phyloP scores from a whole-genome alignment of 2,888 invertebrate species.

The Acleris emargana region DNA sequence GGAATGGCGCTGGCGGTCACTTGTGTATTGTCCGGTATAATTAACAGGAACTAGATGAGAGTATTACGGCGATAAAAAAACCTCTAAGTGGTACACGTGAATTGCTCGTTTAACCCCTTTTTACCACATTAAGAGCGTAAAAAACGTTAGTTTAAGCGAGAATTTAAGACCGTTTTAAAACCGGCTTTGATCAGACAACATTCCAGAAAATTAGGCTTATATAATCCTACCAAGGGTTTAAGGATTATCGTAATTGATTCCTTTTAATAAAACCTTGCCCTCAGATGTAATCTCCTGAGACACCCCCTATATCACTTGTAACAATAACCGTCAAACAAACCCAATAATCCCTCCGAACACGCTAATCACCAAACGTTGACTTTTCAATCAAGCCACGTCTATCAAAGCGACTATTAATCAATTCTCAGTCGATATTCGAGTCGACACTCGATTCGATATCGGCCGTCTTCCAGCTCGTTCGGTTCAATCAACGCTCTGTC shows the following conservation, averaged over 20 bases:
- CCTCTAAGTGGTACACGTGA: conserved; percentile 64
- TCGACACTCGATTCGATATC: conserved; percentile 31
- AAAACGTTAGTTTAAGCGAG: conserved; percentile 19
- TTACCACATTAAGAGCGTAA: conserved; percentile 18
- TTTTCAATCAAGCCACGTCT: conserved; percentile 78
- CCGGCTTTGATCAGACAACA: not conserved
- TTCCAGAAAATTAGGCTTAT: not conserved
- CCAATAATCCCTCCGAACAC: conserved; percentile 26
- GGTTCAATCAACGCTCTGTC: conserved; percentile 34
- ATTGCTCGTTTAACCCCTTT: conserved; percentile 52
- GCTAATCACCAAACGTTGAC: conserved; percentile 69
- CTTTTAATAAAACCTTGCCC: not conserved
- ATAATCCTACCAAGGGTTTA: not conserved
- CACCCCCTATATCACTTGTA: conserved; percentile 8
- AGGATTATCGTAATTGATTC: not conserved
- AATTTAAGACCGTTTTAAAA: conserved; percentile 6
- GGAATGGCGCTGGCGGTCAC: conserved; percentile 67
- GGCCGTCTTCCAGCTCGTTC: conserved; percentile 32
- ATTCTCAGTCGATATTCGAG: conserved; percentile 27
- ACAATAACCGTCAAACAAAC: conserved; percentile 29
- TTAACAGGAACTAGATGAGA: conserved; percentile 50
- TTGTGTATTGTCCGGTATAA: conserved; percentile 56
- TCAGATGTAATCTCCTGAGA: not conserved
- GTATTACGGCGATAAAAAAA: conserved; percentile 60
- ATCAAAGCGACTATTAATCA: conserved; percentile 48